phyloP scores from a whole-genome alignment of 1,140 invertebrate species.

The Trichonephila clavipes region DNA sequence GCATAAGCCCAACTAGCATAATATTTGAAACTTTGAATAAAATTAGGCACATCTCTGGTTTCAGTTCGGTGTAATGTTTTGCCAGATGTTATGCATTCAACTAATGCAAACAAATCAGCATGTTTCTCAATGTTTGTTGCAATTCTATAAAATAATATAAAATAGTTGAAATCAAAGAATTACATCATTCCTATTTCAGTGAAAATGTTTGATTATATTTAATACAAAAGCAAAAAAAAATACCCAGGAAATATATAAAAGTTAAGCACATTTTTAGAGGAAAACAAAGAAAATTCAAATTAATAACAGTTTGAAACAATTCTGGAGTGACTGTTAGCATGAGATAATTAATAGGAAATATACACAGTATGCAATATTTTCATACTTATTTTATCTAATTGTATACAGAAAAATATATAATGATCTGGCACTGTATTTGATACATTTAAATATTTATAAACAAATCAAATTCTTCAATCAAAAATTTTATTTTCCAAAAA shows the following conservation, averaged over 20 bases:
- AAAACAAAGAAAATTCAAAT: background rate
- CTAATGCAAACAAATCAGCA: background rate
- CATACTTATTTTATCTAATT: too few relatives aligned
- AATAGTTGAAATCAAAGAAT: background rate
- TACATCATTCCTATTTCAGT: background rate
- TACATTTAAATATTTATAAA: too few relatives aligned
- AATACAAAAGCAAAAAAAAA: background rate
- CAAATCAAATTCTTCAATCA: too few relatives aligned
- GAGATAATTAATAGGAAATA: too few relatives aligned
- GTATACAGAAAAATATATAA: too few relatives aligned
- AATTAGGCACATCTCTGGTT: conserved; percentile 40
- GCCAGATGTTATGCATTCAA: conserved; percentile 31
- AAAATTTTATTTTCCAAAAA: too few relatives aligned
- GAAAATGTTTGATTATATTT: background rate
- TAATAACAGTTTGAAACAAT: background rate
- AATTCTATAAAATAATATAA: conserved; percentile 32
- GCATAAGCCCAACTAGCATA: background rate
- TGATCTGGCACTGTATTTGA: too few relatives aligned
- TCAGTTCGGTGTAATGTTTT: conserved; percentile 40
- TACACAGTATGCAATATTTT: too few relatives aligned
- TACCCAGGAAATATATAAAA: background rate
- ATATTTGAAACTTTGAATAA: conserved; percentile 52
- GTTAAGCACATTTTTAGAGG: background rate
- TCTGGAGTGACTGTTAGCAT: background rate
- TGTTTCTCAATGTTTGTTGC: conserved; percentile 34